Evolutionary conservation across 2,888 invertebrate species (phyloP).

Genomic region (Caenorhabditis sp.): DNA sequence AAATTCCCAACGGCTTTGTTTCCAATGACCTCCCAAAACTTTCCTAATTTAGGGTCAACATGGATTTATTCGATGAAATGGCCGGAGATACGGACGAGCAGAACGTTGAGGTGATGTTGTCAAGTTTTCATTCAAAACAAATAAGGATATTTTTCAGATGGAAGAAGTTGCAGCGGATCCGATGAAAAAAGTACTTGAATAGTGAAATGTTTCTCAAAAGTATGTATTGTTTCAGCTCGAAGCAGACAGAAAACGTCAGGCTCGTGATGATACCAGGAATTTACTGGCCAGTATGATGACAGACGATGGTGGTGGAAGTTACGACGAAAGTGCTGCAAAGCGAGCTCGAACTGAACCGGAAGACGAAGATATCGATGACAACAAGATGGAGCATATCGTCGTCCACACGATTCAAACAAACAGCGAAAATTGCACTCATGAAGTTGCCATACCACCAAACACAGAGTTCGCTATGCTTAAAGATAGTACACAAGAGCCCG

Average conservation of each 20-base stretch:
- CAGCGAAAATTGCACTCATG: conserved; percentile 95
- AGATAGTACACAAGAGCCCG: conserved; percentile 87
- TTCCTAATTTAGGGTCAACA: conserved; percentile 1
- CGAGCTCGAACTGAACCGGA: conserved; percentile 12
- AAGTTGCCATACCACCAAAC: conserved; percentile 92
- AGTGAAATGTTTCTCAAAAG: not conserved
- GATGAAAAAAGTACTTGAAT: conserved; percentile 36
- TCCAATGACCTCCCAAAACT: too few species aligned
- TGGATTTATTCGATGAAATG: conserved; percentile 28
- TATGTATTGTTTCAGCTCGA: conserved; percentile 29
- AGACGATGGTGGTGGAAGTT: conserved; percentile 3
- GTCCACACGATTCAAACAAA: conserved; percentile 92
- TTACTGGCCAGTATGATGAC: conserved; percentile 17
- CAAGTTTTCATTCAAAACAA: not conserved
- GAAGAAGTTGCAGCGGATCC: not conserved
- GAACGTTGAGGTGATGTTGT: not conserved
- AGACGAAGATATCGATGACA: not conserved
- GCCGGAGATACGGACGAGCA: not conserved
- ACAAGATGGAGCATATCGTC: conserved; percentile 49
- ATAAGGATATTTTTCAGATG: not conserved
- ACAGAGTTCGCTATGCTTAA: conserved; percentile 88
- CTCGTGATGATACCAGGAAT: conserved; percentile 15
- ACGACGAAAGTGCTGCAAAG: conserved; percentile 18
- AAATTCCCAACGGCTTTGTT: too few species aligned
- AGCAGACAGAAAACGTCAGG: conserved; percentile 19